Evolutionary conservation across 2,797 vertebrate species (phyloP).

Genomic region (Sebastes oblongus): DNA sequence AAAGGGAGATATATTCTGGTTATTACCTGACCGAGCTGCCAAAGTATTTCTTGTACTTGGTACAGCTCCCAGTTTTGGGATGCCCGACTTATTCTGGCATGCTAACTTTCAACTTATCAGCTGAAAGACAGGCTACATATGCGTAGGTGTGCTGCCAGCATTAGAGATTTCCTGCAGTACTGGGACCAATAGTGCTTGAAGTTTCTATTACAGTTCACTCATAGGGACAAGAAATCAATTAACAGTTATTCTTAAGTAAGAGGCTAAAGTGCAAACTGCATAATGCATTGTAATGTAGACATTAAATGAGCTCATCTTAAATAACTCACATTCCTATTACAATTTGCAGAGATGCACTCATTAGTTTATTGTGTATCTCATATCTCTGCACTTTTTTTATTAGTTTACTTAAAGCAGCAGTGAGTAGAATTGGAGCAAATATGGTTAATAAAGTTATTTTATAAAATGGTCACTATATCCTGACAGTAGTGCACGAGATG

Average conservation of each 20-base stretch:
- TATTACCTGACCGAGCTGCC: constrained; percentile 13
- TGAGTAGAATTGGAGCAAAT: no score
- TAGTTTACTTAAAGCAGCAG: background rate
- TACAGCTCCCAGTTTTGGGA: constrained; percentile 44
- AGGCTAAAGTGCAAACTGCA: background rate
- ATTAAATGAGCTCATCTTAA: background rate
- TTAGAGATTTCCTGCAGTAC: constrained; percentile 21
- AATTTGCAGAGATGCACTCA: background rate
- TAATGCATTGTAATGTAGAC: background rate
- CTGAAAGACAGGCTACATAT: constrained; percentile 40
- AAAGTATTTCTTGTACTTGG: constrained; percentile 34
- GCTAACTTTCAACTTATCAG: constrained; percentile 46
- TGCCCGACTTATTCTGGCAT: constrained; percentile 39
- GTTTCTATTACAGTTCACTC: constrained; percentile 20
- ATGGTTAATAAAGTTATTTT: no score
- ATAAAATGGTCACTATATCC: no score
- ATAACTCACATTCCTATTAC: background rate
- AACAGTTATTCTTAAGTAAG: background rate
- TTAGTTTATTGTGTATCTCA: background rate
- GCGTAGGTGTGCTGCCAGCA: constrained; percentile 47
- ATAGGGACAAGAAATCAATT: background rate
- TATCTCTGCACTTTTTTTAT: background rate
- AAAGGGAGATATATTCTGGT: constrained; percentile 30
- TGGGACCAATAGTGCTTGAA: constrained; percentile 21
- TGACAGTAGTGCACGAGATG: no score